Evolutionary conservation across 2,888 invertebrate genomes (phyloP).

Genomic region (Podabrus alpinus): DNA sequence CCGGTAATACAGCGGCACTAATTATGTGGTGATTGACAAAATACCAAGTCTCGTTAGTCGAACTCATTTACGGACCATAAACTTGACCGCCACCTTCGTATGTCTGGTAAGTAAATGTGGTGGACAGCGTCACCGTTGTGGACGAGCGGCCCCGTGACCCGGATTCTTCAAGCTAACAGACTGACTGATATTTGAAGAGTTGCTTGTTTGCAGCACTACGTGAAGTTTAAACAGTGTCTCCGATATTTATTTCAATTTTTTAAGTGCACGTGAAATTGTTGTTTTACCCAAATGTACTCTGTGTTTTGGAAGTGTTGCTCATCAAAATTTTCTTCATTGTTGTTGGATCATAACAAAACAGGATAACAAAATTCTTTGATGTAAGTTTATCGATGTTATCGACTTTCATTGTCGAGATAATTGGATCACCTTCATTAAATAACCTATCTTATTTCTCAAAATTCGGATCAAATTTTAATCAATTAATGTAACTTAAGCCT

Average conservation of each 20-base stretch:
- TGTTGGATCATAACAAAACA: neutral
- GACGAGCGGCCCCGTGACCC: constrained; percentile 55
- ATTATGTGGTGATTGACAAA: neutral
- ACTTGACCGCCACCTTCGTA: constrained; percentile 24
- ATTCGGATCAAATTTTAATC: neutral
- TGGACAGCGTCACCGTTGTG: constrained; percentile 51
- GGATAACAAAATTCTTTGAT: neutral
- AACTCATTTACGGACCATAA: constrained; percentile 14
- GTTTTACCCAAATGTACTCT: neutral
- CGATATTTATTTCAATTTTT: neutral
- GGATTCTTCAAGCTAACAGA: constrained; percentile 40
- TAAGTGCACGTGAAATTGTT: neutral
- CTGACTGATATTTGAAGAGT: constrained; percentile 21
- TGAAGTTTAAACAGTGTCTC: neutral
- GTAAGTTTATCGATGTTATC: neutral
- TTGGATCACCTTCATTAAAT: neutral
- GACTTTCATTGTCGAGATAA: neutral
- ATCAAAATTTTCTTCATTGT: neutral
- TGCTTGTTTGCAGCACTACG: constrained; percentile 25
- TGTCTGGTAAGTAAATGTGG: constrained; percentile 27
- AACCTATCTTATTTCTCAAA: too few species aligned
- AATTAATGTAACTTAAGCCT: neutral
- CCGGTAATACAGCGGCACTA: neutral
- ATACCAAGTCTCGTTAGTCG: neutral
- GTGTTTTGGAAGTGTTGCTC: neutral